Conservation (phyloP, 2,113 vertebrate genomes). For the Otis tarda region DNA sequence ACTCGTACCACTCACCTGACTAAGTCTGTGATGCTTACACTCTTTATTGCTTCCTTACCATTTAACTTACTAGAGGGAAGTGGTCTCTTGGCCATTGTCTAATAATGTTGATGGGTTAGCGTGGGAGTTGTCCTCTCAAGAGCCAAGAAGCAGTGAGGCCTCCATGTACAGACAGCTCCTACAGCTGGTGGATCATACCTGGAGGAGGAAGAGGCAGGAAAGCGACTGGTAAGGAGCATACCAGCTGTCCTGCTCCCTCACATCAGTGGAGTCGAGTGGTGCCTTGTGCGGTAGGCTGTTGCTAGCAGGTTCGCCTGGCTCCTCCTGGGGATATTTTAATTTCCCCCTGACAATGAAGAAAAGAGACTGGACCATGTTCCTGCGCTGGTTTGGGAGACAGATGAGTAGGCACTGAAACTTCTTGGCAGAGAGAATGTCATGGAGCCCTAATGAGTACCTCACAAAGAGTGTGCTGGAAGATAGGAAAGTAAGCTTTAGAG, state of each 20-base stretch:
- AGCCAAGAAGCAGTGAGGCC: background rate
- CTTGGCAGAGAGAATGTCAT: background rate
- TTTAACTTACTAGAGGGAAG: background rate
- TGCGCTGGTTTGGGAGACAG: background rate
- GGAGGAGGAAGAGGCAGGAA: background rate
- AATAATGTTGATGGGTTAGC: background rate
- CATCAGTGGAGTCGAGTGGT: too few relatives aligned
- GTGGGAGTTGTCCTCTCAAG: background rate
- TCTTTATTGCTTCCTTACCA: background rate
- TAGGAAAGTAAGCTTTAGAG: background rate
- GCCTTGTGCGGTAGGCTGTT: background rate
- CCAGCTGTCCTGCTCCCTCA: background rate
- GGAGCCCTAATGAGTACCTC: accelerated
- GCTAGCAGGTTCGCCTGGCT: background rate
- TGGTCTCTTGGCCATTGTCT: background rate
- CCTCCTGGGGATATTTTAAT: background rate
- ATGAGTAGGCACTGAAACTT: background rate
- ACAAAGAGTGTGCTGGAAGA: background rate
- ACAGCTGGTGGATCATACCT: background rate
- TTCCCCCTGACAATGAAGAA: background rate
- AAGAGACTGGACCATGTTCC: background rate
- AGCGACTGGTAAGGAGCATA: background rate
- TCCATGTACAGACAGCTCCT: background rate
- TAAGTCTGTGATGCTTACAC: background rate
- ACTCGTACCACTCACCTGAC: background rate